Evolutionary conservation across 2,888 invertebrate genomes (phyloP).

Genomic region (Abrostola triplasia): DNA sequence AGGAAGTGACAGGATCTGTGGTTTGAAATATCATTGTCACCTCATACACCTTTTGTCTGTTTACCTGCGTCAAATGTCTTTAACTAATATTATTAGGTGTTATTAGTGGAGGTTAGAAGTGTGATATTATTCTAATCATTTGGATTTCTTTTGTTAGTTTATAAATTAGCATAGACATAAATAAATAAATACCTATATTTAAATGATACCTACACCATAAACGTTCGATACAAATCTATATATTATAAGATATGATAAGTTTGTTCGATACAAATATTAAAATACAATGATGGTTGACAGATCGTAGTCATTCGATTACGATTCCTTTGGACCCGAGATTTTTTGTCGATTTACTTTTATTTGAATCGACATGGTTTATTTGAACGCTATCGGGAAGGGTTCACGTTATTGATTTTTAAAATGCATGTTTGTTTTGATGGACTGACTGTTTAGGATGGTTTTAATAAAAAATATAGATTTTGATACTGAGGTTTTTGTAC

Average conservation of each 20-base stretch:
- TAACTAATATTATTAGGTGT: background rate
- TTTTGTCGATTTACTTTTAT: constrained; percentile 75
- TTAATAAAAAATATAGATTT: constrained; percentile 57
- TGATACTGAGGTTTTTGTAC: constrained; percentile 37
- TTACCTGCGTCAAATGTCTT: background rate
- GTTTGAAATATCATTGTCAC: constrained; percentile 54
- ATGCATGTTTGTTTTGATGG: constrained; percentile 82
- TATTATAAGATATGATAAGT: constrained; percentile 65
- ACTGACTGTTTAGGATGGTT: constrained; percentile 70
- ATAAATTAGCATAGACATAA: too few relatives aligned
- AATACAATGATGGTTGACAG: constrained; percentile 84
- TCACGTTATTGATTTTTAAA: constrained; percentile 82
- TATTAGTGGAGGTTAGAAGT: too few relatives aligned
- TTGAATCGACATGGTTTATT: constrained; percentile 78
- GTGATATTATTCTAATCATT: too few relatives aligned
- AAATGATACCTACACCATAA: too few relatives aligned
- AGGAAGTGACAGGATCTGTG: constrained; percentile 64
- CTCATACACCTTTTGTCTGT: constrained; percentile 22
- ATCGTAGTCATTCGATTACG: constrained; percentile 79
- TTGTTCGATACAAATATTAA: constrained; percentile 67
- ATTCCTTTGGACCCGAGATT: constrained; percentile 56
- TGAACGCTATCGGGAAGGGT: constrained; percentile 82
- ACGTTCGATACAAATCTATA: constrained; percentile 26
- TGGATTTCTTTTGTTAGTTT: too few relatives aligned
- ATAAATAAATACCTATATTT: too few relatives aligned